These are phyloP conservation scores for Pyrocoelia pectoralis DNA, from an alignment of 2,888 invertebrate species.

Conservation along the genomic window DNA sequence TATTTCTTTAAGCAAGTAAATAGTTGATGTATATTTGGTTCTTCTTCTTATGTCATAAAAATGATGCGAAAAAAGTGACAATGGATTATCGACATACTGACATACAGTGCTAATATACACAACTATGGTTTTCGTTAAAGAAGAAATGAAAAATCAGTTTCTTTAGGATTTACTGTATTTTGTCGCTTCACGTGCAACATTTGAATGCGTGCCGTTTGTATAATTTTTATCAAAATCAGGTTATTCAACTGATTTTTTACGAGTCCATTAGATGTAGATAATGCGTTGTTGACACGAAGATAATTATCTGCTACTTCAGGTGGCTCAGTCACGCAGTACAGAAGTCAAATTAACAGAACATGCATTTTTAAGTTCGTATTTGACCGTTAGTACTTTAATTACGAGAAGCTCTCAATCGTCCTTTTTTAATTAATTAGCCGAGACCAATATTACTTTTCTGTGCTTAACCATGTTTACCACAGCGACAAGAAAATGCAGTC, in stretches of 20 bases:
- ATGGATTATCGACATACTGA: no score
- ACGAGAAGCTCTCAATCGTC: neutral
- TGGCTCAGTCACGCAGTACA: neutral
- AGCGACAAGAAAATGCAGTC: neutral
- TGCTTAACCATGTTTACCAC: neutral
- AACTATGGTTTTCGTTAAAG: no score
- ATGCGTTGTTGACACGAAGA: slow-evolving; percentile 11
- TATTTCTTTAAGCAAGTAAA: no score
- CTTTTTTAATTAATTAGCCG: slow-evolving; percentile 1
- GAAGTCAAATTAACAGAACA: neutral
- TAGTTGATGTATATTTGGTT: no score
- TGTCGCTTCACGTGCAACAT: no score
- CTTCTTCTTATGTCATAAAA: no score
- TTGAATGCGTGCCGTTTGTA: no score
- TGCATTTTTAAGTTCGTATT: neutral
- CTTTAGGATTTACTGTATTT: no score
- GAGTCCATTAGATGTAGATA: neutral
- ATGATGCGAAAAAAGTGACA: no score
- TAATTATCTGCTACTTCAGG: neutral
- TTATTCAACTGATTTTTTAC: slow-evolving; percentile 7
- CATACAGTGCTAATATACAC: no score
- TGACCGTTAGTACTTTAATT: neutral
- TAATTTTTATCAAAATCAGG: neutral
- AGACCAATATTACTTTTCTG: neutral
- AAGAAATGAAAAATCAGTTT: no score